These are phyloP conservation scores for Mus caroli DNA, from an alignment of 2,797 vertebrate genomes.

Conservation along the genomic window DNA sequence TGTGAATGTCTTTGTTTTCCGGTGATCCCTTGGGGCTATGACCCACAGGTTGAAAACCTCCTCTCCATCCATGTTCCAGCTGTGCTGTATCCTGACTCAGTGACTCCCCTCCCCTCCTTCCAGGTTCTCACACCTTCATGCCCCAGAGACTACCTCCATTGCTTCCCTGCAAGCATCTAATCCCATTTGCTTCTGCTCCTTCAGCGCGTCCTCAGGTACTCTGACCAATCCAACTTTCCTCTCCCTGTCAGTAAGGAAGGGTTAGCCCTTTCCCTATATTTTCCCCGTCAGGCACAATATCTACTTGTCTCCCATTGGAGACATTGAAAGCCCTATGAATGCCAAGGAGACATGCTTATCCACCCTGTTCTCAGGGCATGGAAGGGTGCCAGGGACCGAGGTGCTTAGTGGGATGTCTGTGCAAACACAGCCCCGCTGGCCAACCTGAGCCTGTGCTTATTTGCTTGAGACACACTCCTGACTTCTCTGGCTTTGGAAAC, in stretches of 20 bases:
- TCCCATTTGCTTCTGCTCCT: background rate
- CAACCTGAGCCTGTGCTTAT: background rate
- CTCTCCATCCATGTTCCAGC: background rate
- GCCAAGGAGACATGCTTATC: background rate
- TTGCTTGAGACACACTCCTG: conserved; percentile 19
- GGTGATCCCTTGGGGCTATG: background rate
- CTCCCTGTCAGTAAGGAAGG: too few species aligned
- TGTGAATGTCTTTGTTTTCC: background rate
- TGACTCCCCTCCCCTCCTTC: accelerated
- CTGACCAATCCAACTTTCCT: background rate
- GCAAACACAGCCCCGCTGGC: background rate
- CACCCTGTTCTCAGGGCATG: background rate
- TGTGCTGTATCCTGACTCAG: background rate
- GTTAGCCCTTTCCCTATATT: background rate
- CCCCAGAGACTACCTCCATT: background rate
- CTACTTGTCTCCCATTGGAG: background rate
- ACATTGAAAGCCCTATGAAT: background rate
- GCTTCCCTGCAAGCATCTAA: background rate
- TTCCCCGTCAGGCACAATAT: background rate
- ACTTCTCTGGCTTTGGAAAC: background rate
- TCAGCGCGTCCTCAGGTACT: background rate
- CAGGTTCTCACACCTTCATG: background rate
- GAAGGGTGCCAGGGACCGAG: background rate
- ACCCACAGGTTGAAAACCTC: background rate
- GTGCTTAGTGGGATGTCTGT: background rate